Evolutionary conservation across 1,140 invertebrate species (phyloP).

Genomic region (Leptonema lineaticorne): DNA sequence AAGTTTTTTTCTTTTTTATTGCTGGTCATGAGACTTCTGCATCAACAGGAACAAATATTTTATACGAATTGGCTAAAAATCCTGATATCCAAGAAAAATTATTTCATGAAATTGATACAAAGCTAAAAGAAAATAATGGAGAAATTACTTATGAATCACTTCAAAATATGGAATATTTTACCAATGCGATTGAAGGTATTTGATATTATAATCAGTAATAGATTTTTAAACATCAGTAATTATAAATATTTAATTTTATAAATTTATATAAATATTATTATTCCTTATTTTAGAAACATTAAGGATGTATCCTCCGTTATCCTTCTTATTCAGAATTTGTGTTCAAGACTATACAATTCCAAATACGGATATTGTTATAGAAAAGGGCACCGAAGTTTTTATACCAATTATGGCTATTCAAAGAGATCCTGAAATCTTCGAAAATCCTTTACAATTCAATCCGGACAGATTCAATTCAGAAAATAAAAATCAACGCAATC

Average conservation of each 20-base stretch:
- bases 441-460: constrained; percentile 61
- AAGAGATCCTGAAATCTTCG: constrained; percentile 52
- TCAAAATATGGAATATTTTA: constrained; percentile 48
- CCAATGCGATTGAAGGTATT: constrained; percentile 49
- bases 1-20: constrained; percentile 56
- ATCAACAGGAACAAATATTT: constrained; percentile 54
- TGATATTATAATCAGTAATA: not conserved
- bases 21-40: constrained; percentile 66
- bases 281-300: constrained; percentile 21
- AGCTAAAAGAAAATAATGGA: constrained; percentile 46
- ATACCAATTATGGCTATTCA: constrained; percentile 44
- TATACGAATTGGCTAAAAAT: constrained; percentile 59
- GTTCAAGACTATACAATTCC: constrained; percentile 12
- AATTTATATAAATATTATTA: not conserved
- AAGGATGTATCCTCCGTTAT: constrained; percentile 16
- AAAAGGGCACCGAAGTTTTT: constrained; percentile 39
- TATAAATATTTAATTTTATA: constrained; percentile 2
- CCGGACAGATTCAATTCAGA: constrained; percentile 60
- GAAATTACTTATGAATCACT: constrained; percentile 57
- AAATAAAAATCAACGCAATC: constrained; percentile 45
- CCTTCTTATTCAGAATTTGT: constrained; percentile 23
- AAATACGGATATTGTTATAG: not conserved
- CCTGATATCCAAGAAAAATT: constrained; percentile 57
- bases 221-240: not conserved
- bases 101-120: constrained; percentile 55